Evolutionary conservation across 1,140 invertebrate species (phyloP), one percentile per base, ranked within the genome.

Genomic region (Thalassaphorura encarpata): DNA sequence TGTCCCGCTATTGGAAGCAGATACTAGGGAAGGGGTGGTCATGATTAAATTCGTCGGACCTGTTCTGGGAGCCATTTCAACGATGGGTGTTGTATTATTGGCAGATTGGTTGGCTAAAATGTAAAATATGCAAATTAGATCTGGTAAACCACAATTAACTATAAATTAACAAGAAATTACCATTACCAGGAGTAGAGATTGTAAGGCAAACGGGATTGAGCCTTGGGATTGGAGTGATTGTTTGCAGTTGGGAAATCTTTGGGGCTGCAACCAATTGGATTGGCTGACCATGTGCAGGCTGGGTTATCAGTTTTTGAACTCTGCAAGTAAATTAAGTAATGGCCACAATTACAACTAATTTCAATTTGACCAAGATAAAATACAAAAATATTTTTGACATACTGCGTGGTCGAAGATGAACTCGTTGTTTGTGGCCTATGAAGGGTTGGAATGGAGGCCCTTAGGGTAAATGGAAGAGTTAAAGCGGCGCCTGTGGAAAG

Each of bases 241-340:
- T 56, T 52, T 61, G 59, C 43, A 64, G 51, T 16, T 63, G 59
- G 1, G 60, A 50, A 33, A 61, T 50, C 42, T 62, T 62, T 21
- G 56, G 54, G n/a, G 52, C 49, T 56, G 59, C 62, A 24, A 65
- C 43, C 24, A 67, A 42, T 19, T 64, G 63, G 33, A 67, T 54
- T 8, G 66, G 63, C 18, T 63, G 51, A 11, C 63, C 63, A 55
- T 66, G 66, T 2, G 65, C 54, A n/a, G 65, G 62, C 36, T 66
- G 64, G 27, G 65, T 62, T 40, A 67, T 63, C 31, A 67, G 63
- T 33, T 67, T 67, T 11, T 56, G 60, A 24, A 60, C 56, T 36
- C 58, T 58, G 43, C 36, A 56, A 56, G 54, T 51, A 29, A 61
- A 19, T 8, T 56, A 23, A 27, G 48, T 55, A 33, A 56, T 11